A percentile compares a stretch with the other conserved stretches of the same genome.
phyloP scores from a whole-genome alignment of 2,797 vertebrate genomes.

The Falco peregrinus region DNA sequence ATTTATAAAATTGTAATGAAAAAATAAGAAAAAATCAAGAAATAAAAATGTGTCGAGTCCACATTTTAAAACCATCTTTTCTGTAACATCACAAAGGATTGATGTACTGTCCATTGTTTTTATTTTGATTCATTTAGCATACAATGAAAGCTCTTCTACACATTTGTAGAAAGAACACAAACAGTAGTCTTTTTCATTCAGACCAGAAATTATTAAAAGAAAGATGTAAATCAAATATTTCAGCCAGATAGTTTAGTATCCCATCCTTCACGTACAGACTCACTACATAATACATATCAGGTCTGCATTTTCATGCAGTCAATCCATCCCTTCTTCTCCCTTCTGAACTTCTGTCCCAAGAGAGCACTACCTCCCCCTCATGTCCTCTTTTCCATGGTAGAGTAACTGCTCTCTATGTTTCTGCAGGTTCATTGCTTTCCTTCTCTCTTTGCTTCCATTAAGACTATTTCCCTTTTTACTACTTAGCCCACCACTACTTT shows the following conservation, averaged over 20 bases:
- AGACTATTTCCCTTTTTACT: not conserved
- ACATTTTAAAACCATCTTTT: not conserved
- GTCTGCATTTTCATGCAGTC: not conserved
- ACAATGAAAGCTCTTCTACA: not conserved
- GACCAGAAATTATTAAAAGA: not conserved
- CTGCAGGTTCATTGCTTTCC: not conserved
- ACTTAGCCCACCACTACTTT: not conserved
- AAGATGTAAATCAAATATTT: not conserved
- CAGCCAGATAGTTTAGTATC: not conserved
- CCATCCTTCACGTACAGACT: not conserved
- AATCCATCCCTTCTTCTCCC: not conserved
- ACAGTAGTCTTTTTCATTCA: not conserved
- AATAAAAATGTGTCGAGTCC: not conserved
- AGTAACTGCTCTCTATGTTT: not conserved
- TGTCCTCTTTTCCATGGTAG: not conserved
- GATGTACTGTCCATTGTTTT: not conserved
- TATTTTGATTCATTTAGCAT: not conserved
- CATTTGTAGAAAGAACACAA: not conserved
- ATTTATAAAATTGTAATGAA: not conserved
- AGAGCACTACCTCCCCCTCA: rapidly evolving
- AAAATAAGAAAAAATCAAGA: not conserved
- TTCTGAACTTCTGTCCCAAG: not conserved
- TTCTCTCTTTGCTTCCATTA: not conserved
- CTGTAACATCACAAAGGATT: not conserved
- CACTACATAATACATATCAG: not conserved